Conservation (phyloP, 2,888 invertebrate genomes). For the Julus scandinavius region DNA sequence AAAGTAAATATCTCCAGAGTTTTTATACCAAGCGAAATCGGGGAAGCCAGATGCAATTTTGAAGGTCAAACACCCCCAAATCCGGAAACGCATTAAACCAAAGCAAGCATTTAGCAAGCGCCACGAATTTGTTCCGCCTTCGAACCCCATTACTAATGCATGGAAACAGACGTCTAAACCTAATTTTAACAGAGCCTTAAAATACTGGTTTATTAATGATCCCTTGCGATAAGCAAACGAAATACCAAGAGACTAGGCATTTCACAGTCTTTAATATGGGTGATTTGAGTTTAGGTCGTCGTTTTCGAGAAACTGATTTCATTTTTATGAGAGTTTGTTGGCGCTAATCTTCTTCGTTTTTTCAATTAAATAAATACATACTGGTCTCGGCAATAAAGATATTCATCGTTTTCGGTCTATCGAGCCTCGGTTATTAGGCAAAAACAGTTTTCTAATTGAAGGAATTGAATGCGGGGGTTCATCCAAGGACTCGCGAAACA, state of each 20-base stretch:
- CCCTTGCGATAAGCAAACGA: background rate
- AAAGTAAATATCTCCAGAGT: too few relatives aligned
- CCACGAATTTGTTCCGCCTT: background rate
- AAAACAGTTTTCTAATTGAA: background rate
- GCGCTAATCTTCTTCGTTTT: background rate
- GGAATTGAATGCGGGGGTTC: background rate
- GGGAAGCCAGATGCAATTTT: background rate
- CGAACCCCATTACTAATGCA: background rate
- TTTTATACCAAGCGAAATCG: too few relatives aligned
- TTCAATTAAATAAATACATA: conserved; percentile 11
- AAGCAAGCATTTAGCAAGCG: background rate
- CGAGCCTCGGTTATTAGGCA: background rate
- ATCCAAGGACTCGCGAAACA: background rate
- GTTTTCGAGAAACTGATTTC: background rate
- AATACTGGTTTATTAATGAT: conserved; percentile 30
- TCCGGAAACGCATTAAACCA: background rate
- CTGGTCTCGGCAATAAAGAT: background rate
- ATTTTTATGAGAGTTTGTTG: conserved; percentile 9
- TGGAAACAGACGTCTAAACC: background rate
- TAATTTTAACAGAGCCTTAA: conserved; percentile 9
- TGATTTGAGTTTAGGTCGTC: conserved; percentile 12
- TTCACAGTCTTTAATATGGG: background rate
- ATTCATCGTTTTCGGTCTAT: background rate
- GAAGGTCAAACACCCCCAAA: background rate
- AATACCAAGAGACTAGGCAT: background rate